phyloP scores from a whole-genome alignment of 2,797 vertebrate genomes.

The Enteromius treurensis region DNA sequence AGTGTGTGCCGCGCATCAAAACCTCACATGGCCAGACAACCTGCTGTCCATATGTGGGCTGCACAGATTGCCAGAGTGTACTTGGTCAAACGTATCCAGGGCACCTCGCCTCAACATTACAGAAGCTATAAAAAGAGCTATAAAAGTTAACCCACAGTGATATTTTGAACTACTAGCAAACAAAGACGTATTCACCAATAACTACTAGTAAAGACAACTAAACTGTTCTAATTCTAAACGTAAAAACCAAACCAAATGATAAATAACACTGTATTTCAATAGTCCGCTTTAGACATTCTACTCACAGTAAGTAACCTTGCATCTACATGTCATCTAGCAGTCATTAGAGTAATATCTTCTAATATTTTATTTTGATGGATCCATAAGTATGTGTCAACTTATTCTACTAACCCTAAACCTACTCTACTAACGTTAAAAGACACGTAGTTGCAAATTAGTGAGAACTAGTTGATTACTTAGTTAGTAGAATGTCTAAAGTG shows the following conservation, averaged over 20 bases:
- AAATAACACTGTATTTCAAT: neutral
- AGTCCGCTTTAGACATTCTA: too few relatives aligned
- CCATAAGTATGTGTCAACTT: too few relatives aligned
- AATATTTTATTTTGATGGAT: too few relatives aligned
- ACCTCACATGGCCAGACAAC: slow-evolving; percentile 13
- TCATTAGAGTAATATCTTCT: too few relatives aligned
- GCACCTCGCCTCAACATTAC: neutral
- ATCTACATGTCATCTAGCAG: too few relatives aligned
- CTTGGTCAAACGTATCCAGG: neutral
- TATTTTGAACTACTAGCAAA: neutral
- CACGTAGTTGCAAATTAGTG: too few relatives aligned
- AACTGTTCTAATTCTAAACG: neutral
- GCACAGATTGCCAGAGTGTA: neutral
- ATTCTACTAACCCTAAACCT: too few relatives aligned
- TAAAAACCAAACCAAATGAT: neutral
- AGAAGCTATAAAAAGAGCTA: neutral
- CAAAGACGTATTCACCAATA: neutral
- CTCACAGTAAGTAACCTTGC: too few relatives aligned
- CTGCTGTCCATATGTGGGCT: slow-evolving; percentile 3
- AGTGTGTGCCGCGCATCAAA: neutral
- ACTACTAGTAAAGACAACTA: neutral
- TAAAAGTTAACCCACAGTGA: neutral
- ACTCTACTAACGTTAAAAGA: too few relatives aligned
- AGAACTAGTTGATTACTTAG: too few relatives aligned
- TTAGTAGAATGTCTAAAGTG: too few relatives aligned